These are phyloP conservation scores for Antitype chi DNA, from an alignment of 2,888 invertebrate genomes.

Conservation along the genomic window DNA sequence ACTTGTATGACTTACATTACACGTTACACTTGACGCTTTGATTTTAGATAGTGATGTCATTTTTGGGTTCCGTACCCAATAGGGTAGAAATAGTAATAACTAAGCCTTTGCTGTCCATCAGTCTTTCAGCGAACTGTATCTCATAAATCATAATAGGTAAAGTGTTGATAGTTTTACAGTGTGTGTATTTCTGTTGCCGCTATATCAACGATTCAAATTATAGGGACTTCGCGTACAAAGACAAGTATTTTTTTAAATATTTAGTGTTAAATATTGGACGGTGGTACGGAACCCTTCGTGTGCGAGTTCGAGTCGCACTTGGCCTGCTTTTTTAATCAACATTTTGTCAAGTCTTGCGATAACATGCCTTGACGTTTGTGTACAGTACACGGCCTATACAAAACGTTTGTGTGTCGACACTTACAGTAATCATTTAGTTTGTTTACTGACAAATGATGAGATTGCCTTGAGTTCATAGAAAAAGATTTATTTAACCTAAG, in stretches of 20 bases:
- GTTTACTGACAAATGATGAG: constrained; percentile 37
- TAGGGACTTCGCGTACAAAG: too few species aligned
- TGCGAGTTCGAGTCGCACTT: too few species aligned
- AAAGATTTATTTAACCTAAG: not conserved
- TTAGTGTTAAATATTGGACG: too few species aligned
- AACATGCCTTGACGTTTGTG: constrained; percentile 37
- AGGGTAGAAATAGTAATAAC: too few species aligned
- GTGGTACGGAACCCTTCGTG: too few species aligned
- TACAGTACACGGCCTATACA: constrained; percentile 47
- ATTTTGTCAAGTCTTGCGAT: constrained; percentile 23
- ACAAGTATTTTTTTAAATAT: too few species aligned
- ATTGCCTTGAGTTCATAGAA: constrained; percentile 10
- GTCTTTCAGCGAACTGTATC: too few species aligned
- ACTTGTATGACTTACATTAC: not conserved
- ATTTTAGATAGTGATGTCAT: constrained; percentile 45
- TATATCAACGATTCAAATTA: too few species aligned
- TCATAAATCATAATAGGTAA: too few species aligned
- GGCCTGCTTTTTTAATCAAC: constrained; percentile 25
- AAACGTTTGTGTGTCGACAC: constrained; percentile 33
- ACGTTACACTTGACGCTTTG: not conserved
- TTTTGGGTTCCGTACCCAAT: not conserved
- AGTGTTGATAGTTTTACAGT: too few species aligned
- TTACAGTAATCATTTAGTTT: constrained; percentile 55
- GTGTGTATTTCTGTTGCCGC: too few species aligned
- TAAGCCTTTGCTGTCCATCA: too few species aligned